These are phyloP conservation scores for Aphelenchoides bicaudatus DNA, from an alignment of 2,888 invertebrate species.

Conservation along the genomic window DNA sequence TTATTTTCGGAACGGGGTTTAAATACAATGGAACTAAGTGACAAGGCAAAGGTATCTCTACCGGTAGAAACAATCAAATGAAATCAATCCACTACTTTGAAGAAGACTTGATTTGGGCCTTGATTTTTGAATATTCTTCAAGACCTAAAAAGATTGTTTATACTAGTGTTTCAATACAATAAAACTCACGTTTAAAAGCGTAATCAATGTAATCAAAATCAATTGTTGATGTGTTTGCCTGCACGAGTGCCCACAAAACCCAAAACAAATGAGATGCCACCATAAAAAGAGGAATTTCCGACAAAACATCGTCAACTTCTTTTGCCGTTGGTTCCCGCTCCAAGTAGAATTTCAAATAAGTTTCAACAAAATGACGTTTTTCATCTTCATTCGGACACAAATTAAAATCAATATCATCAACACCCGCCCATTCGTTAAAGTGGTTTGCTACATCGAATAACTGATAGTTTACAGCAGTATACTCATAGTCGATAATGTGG, in stretches of 20 bases:
- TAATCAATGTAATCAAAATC: slow-evolving; percentile 55
- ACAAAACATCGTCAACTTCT: slow-evolving; percentile 31
- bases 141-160: no score
- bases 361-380: slow-evolving; percentile 40
- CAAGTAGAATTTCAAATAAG: slow-evolving; percentile 39
- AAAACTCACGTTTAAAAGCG: slow-evolving; percentile 27
- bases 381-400: slow-evolving; percentile 42
- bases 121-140: not conserved
- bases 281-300: slow-evolving; percentile 31
- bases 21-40: no score
- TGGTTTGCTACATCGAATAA: slow-evolving; percentile 95
- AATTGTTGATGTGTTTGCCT: slow-evolving; percentile 51
- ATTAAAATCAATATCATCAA: slow-evolving; percentile 50
- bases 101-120: no score
- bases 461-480: slow-evolving; percentile 86
- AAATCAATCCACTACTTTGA: no score
- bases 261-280: slow-evolving; percentile 59
- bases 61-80: no score
- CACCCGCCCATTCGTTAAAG: slow-evolving; percentile 83
- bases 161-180: no score
- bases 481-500: slow-evolving; percentile 94
- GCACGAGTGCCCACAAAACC: slow-evolving; percentile 56
- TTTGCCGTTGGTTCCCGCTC: slow-evolving; percentile 16
- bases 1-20: no score
- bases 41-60: no score